Evolutionary conservation across 2,888 invertebrate species (phyloP), one percentile per base, ranked within the genome.

Genomic region (Pemphredon lugubris): DNA sequence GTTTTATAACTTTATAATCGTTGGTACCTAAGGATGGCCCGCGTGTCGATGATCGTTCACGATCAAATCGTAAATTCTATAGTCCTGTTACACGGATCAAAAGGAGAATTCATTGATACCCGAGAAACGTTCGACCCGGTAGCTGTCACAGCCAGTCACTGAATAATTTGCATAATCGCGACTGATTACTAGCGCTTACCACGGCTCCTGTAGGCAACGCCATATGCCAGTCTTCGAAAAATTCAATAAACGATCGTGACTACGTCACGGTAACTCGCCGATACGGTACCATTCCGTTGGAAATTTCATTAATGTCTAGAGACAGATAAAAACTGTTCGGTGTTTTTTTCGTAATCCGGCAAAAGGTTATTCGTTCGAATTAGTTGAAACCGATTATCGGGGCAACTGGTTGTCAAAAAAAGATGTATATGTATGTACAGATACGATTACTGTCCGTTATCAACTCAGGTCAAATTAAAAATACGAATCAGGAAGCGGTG

Each of bases 101-200:
- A 73, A 68, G 53, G 48, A 50, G 48, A 45, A 67, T 45, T 69
- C 71, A 74, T 78, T 50, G 68, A 66, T 71, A 71, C 53, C 18
- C 53, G 54, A 75, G 73, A 68, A 77, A 74, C 68, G 75, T 81
- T 63, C 73, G 72, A 76, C 66, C 63, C 59, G 75, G 66, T 80
- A 75, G 70, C 80, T 75, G 81, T 80, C 79, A 73, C 75, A 61
- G 73, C 74, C 82, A 82, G 79, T 79, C 76, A 75, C 75, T 73
- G 74, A 70, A 75, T 81, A 76, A 83, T 83, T 82, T 82, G 71
- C 82, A 83, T 83, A 83, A 83, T 81, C 83, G 73, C 75, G 50
- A 71, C 74, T 75, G 75, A 83, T 83, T 82, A 76, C 72, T 59
- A 57, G 51, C 73, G 70, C 66, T 73, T 69, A 45, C 69, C 50